These are phyloP conservation scores for Fissipunctia ypsillon DNA, from an alignment of 2,888 invertebrate species.

Conservation along the genomic window DNA sequence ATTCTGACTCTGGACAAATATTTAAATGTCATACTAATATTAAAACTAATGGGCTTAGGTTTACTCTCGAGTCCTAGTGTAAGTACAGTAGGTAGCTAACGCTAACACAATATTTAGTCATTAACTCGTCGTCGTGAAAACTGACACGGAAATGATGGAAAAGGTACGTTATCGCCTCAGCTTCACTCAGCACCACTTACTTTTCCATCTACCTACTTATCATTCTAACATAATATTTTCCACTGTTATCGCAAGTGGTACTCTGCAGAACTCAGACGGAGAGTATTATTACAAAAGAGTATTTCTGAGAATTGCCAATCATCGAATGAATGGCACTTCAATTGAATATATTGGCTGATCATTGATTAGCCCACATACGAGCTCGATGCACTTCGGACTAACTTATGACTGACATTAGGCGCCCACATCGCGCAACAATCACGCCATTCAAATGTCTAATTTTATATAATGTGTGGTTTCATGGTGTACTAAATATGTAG, in stretches of 20 bases:
- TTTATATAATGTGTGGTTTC: slow-evolving; percentile 37
- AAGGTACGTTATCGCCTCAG: not conserved
- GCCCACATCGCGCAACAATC: slow-evolving; percentile 54
- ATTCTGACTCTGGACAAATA: slow-evolving; percentile 28
- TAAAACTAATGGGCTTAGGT: slow-evolving; percentile 2
- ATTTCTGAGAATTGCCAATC: slow-evolving; percentile 59
- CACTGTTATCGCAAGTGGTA: slow-evolving; percentile 37
- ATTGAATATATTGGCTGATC: slow-evolving; percentile 66
- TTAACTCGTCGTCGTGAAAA: not conserved
- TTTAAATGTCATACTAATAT: slow-evolving; percentile 33
- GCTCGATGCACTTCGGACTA: slow-evolving; percentile 62
- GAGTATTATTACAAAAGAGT: slow-evolving; percentile 50
- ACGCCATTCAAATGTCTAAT: slow-evolving; percentile 48
- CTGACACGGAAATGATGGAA: not conserved
- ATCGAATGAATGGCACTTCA: slow-evolving; percentile 60
- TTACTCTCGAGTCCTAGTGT: slow-evolving; percentile 3
- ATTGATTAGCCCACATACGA: slow-evolving; percentile 66
- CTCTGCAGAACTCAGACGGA: slow-evolving; percentile 38
- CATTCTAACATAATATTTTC: slow-evolving; percentile 24
- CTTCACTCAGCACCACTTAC: not conserved
- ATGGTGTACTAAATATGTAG: slow-evolving; percentile 34
- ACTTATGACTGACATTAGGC: slow-evolving; percentile 58
- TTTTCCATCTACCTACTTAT: not conserved
- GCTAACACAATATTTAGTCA: slow-evolving; percentile 5
- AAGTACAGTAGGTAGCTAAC: not conserved